phyloP scores from a whole-genome alignment of 2,888 invertebrate species.

The Drosophila borealis region DNA sequence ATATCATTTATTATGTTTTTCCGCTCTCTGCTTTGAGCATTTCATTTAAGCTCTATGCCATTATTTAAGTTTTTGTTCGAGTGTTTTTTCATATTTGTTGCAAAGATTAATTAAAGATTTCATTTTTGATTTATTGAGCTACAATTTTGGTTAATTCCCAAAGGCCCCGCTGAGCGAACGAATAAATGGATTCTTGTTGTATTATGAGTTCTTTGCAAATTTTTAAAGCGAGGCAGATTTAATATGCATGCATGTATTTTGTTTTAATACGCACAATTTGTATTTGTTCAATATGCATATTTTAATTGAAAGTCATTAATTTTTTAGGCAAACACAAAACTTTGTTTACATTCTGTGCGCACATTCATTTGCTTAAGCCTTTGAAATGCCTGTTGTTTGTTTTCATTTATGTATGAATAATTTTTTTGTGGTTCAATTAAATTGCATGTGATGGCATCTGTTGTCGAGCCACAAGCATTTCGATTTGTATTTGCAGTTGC shows the following conservation, averaged over 20 bases:
- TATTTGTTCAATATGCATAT: conserved; percentile 37
- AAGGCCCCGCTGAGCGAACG: conserved; percentile 9
- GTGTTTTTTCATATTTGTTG: conserved; percentile 9
- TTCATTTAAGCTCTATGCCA: conserved; percentile 26
- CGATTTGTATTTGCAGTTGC: not conserved
- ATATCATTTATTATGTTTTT: conserved; percentile 54
- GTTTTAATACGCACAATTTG: conserved; percentile 28
- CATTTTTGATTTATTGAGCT: conserved; percentile 62
- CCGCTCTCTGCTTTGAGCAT: conserved; percentile 26
- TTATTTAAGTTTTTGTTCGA: conserved; percentile 23
- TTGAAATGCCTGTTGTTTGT: conserved; percentile 2
- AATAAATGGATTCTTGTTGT: conserved; percentile 1
- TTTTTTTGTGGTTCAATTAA: conserved; percentile 21
- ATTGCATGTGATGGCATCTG: conserved; percentile 10
- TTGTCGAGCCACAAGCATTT: not conserved
- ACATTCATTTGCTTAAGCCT: conserved; percentile 38
- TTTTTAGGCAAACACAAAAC: conserved; percentile 42
- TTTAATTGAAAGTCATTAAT: conserved; percentile 52
- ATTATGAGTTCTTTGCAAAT: conserved; percentile 12
- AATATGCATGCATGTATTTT: not conserved
- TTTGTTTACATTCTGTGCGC: conserved; percentile 32
- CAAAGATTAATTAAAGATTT: conserved; percentile 65
- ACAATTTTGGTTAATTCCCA: conserved; percentile 41
- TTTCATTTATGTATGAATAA: not conserved
- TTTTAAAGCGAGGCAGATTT: conserved; percentile 20